These are phyloP conservation scores for Tyrophagus putrescentiae DNA, from an alignment of 1,140 invertebrate genomes.

Conservation along the genomic window DNA sequence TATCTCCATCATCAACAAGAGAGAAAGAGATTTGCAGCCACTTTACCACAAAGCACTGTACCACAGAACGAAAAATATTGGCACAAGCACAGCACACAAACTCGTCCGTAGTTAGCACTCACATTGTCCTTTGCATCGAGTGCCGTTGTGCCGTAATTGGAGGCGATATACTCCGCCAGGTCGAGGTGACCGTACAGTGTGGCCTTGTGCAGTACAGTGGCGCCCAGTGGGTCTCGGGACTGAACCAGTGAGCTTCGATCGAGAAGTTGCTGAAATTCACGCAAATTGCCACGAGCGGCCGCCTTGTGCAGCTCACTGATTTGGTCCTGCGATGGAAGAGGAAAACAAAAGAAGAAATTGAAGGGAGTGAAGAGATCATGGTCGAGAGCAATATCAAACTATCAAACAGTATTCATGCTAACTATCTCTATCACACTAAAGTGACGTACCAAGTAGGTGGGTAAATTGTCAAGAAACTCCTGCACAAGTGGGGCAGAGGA, in stretches of 20 bases:
- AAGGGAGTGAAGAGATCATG: neutral
- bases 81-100: no score
- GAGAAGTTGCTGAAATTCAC: conserved; percentile 64
- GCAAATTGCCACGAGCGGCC: conserved; percentile 63
- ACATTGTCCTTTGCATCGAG: conserved; percentile 27
- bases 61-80: no score
- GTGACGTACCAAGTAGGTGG: conserved; percentile 27
- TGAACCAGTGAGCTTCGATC: conserved; percentile 79
- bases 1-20: no score
- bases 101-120: neutral
- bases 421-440: neutral
- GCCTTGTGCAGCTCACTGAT: conserved; percentile 44
- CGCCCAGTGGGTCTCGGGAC: conserved; percentile 64
- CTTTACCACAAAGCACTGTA: no score
- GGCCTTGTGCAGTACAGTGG: conserved; percentile 81
- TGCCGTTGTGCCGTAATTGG: conserved; percentile 24
- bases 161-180: conserved; percentile 50
- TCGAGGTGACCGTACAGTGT: conserved; percentile 72
- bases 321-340: conserved; percentile 22
- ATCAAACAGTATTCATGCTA: neutral
- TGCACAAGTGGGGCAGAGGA: conserved; percentile 47
- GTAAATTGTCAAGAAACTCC: conserved; percentile 49
- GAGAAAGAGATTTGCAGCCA: no score
- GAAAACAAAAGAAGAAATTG: neutral
- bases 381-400: neutral